phyloP scores from a whole-genome alignment of 2,888 invertebrate genomes.

The Allophyes oxyacanthae region DNA sequence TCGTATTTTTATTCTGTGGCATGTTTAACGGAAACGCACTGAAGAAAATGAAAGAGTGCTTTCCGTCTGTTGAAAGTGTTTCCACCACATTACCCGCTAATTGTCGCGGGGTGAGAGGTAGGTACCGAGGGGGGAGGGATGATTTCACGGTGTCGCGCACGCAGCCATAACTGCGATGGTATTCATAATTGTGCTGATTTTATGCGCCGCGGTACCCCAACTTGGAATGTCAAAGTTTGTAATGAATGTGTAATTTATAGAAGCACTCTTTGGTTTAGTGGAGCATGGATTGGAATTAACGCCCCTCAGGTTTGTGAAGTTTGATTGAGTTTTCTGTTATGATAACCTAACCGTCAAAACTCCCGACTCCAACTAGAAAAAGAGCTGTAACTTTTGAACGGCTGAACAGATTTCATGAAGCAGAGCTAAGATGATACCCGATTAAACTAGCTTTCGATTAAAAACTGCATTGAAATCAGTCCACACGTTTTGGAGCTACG shows the following conservation, averaged over 20 bases:
- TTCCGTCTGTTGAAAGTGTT: constrained; percentile 59
- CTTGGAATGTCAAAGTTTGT: constrained; percentile 37
- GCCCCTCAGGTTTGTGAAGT: constrained; percentile 11
- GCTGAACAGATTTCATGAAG: too few species aligned
- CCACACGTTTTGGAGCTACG: too few species aligned
- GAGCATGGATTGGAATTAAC: constrained; percentile 3
- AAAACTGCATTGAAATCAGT: too few species aligned
- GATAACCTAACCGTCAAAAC: too few species aligned
- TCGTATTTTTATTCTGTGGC: not conserved
- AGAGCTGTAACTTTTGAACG: too few species aligned
- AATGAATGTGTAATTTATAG: constrained; percentile 29
- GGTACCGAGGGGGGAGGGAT: constrained; percentile 35
- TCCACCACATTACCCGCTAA: constrained; percentile 80
- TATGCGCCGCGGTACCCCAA: constrained; percentile 39
- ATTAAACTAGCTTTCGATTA: too few species aligned
- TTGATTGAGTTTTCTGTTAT: constrained; percentile 24
- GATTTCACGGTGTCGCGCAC: constrained; percentile 57
- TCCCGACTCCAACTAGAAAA: too few species aligned
- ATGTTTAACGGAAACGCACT: constrained; percentile 13
- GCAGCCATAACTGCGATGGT: constrained; percentile 35
- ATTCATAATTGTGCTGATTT: constrained; percentile 59
- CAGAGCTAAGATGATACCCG: too few species aligned
- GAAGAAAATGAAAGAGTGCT: constrained; percentile 69
- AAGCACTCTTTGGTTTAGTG: not conserved
- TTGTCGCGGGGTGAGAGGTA: constrained; percentile 58